Conservation (phyloP, 2,113 vertebrate genomes). For the Leptocoma aspasia region DNA sequence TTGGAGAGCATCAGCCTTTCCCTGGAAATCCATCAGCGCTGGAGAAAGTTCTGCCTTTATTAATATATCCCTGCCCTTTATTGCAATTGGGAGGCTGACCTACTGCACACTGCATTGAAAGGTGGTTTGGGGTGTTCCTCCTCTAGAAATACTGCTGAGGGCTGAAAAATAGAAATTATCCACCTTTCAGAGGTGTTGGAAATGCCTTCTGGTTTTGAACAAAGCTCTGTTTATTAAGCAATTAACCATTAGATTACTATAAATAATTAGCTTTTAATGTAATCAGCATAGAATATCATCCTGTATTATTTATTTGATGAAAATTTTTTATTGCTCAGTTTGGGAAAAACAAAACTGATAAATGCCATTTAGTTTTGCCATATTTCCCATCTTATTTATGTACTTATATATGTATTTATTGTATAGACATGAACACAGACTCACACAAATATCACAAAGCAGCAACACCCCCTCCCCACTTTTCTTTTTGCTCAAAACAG, state of each 20-base stretch:
- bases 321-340: fast-evolving
- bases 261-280: neutral
- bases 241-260: neutral
- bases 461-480: neutral
- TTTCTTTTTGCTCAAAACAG: neutral
- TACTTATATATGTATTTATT: neutral
- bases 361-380: neutral
- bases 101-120: fast-evolving
- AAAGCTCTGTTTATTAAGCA: neutral
- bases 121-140: neutral
- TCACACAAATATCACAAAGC: neutral
- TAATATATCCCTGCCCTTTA: neutral
- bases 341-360: neutral
- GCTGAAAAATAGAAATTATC: neutral
- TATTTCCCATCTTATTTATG: neutral
- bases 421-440: neutral
- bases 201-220: neutral
- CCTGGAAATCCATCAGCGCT: fast-evolving
- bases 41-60: neutral
- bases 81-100: neutral
- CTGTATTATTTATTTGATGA: fast-evolving
- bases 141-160: neutral
- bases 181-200: fast-evolving
- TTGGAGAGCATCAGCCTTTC: neutral
- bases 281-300: neutral